These are phyloP conservation scores for Venturia canescens DNA, from an alignment of 1,140 invertebrate genomes.

Conservation along the genomic window DNA sequence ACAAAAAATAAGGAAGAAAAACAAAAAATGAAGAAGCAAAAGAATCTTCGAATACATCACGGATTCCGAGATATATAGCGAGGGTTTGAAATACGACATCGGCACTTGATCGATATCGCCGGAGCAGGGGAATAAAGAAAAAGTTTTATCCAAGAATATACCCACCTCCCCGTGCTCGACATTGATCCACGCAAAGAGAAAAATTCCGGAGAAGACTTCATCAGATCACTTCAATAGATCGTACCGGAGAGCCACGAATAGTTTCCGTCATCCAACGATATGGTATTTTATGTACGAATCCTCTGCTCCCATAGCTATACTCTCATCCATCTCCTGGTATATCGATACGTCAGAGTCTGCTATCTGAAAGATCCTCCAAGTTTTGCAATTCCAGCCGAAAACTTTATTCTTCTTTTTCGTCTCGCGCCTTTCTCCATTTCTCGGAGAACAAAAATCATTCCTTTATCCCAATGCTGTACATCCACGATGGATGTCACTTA, in stretches of 20 bases:
- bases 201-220: conserved; percentile 32
- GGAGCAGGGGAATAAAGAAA: background rate
- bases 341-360: background rate
- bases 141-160: conserved; percentile 36
- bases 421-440: background rate
- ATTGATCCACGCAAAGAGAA: conserved; percentile 18
- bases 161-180: conserved; percentile 19
- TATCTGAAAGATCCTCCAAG: conserved; percentile 8
- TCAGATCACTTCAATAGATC: conserved; percentile 41
- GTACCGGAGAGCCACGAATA: conserved; percentile 25
- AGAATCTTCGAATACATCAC: conserved; percentile 20
- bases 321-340: background rate
- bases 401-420: conserved; percentile 24
- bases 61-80: background rate
- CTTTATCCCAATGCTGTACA: background rate
- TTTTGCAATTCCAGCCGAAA: conserved; percentile 40
- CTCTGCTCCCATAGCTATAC: conserved; percentile 9
- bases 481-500: background rate
- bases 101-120: background rate
- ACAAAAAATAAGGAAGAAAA: background rate
- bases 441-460: background rate
- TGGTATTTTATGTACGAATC: background rate
- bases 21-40: background rate
- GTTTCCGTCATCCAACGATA: background rate
- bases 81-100: conserved; percentile 1